Conservation (phyloP, 2,888 invertebrate species). For the Diaphora mendica region DNA sequence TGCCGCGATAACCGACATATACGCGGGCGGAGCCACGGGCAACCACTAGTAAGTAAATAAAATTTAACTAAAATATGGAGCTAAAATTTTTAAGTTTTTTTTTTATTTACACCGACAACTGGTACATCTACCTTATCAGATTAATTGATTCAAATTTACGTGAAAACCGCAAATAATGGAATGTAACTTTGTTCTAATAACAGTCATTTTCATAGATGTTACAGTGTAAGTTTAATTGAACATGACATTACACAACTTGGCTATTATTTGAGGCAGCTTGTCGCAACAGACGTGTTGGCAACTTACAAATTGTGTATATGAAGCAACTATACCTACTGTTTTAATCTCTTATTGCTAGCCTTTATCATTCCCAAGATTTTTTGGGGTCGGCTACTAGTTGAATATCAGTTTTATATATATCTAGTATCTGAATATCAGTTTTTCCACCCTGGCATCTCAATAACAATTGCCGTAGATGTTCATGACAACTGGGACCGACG, state of each 20-base stretch:
- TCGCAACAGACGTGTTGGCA: slow-evolving; percentile 12
- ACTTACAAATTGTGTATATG: not conserved
- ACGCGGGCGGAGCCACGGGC: too few relatives aligned
- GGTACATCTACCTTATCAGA: slow-evolving; percentile 21
- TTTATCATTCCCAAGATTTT: too few relatives aligned
- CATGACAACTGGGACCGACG: too few relatives aligned
- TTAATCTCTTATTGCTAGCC: too few relatives aligned
- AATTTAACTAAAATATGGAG: too few relatives aligned
- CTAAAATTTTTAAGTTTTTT: not conserved
- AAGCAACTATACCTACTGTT: not conserved
- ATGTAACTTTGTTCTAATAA: slow-evolving; percentile 40
- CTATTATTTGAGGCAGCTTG: slow-evolving; percentile 12
- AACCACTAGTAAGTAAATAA: too few relatives aligned
- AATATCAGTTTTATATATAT: too few relatives aligned
- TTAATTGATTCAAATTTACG: slow-evolving; percentile 35
- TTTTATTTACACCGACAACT: not conserved
- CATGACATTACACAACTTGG: slow-evolving; percentile 31
- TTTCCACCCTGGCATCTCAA: too few relatives aligned
- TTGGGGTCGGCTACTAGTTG: too few relatives aligned
- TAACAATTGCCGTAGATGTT: too few relatives aligned
- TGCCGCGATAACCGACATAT: too few relatives aligned
- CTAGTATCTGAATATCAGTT: too few relatives aligned
- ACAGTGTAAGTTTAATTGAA: slow-evolving; percentile 42
- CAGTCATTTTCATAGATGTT: slow-evolving; percentile 41
- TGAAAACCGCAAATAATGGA: slow-evolving; percentile 34